Percentiles rank a stretch among this genome's conserved stretches.
Evolutionary conservation across 1,140 invertebrate species (phyloP).

Genomic region (Lasioglossum albipes): DNA sequence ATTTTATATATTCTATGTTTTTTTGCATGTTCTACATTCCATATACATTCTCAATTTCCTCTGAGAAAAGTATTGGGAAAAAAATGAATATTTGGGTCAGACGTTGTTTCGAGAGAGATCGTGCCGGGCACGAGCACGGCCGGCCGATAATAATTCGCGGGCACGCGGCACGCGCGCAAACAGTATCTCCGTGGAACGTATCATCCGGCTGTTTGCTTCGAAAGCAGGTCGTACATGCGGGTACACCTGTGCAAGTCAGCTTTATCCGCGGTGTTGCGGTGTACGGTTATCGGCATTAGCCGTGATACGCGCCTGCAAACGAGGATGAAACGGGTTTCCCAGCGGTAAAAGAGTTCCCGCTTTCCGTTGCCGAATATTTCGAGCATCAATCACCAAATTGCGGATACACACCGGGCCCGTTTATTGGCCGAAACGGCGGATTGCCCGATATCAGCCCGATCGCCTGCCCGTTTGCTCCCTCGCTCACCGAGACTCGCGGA

Average conservation of each 20-base stretch:
- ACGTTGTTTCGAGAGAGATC: too few species aligned
- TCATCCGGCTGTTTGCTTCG: constrained; percentile 28
- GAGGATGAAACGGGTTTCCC: constrained; percentile 23
- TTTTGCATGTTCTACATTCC: too few species aligned
- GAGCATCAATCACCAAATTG: not conserved
- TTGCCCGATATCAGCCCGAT: too few species aligned
- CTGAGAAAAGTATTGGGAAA: too few species aligned
- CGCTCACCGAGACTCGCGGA: too few species aligned
- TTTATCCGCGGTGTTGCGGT: constrained; percentile 2
- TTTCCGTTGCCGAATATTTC: not conserved
- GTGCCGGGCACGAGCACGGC: too few species aligned
- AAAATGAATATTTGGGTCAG: too few species aligned
- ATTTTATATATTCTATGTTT: too few species aligned
- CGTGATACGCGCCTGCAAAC: not conserved
- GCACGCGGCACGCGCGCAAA: too few species aligned
- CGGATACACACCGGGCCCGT: not conserved
- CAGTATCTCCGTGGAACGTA: not conserved
- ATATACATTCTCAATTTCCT: too few species aligned
- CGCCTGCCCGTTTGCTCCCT: too few species aligned
- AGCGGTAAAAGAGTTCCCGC: not conserved
- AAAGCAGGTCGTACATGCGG: constrained; percentile 33
- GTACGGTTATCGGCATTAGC: constrained; percentile 20
- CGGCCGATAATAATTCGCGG: not conserved
- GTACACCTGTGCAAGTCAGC: not conserved
- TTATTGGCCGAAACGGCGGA: too few species aligned